phyloP scores from a whole-genome alignment of 2,797 vertebrate species.

The Gadopsis marmoratus region DNA sequence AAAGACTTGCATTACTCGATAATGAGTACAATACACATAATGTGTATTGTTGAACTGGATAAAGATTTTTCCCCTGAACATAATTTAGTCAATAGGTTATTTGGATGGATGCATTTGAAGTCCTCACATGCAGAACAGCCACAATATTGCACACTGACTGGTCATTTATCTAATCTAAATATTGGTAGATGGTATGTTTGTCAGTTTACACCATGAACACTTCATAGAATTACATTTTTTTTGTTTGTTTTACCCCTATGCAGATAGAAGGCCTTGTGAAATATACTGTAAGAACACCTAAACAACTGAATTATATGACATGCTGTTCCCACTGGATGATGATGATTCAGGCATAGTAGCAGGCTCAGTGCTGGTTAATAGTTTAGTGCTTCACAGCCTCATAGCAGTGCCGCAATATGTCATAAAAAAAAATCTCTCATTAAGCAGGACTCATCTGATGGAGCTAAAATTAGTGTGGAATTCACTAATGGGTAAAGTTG shows the following conservation, averaged over 20 bases:
- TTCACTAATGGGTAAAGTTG: constrained; percentile 33
- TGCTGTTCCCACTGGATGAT: constrained; percentile 43
- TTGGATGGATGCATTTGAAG: neutral
- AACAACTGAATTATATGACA: constrained; percentile 22
- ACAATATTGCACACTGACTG: neutral
- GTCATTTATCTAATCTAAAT: constrained; percentile 1
- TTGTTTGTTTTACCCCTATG: neutral
- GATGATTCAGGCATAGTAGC: constrained; percentile 56
- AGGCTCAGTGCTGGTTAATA: constrained; percentile 32
- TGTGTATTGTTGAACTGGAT: neutral
- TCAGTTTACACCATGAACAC: constrained; percentile 5
- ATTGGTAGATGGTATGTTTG: neutral
- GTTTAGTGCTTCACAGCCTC: constrained; percentile 35
- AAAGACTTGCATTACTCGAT: constrained; percentile 6
- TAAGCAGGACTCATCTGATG: constrained; percentile 33
- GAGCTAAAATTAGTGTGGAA: constrained; percentile 54
- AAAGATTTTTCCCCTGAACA: neutral
- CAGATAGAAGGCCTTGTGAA: neutral
- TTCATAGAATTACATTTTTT: neutral
- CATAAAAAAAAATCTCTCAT: constrained; percentile 33
- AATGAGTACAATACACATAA: neutral
- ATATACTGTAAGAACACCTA: constrained; percentile 1
- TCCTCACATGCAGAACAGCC: neutral
- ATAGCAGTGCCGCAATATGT: constrained; percentile 32
- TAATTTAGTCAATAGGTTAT: constrained; percentile 3